Conservation (phyloP, 2,797 vertebrate genomes). For the Phoeniculus purpureus region DNA sequence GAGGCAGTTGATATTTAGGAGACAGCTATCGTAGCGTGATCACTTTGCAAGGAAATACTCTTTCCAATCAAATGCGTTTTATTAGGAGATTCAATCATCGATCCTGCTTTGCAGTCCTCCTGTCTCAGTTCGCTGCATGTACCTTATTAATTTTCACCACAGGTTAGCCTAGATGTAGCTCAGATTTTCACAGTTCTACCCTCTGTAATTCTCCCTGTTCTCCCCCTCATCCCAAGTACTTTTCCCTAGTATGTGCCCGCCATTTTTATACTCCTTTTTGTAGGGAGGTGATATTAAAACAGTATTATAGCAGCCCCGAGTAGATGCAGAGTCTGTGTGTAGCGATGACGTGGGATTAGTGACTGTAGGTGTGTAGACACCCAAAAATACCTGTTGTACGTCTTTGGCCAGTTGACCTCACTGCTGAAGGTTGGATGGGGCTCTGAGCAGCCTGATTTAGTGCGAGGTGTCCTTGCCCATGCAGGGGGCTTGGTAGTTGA, state of each 20-base stretch:
- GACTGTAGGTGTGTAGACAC: background rate
- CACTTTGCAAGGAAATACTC: conserved; percentile 27
- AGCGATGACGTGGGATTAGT: background rate
- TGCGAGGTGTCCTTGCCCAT: too few species aligned
- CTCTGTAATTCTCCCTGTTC: background rate
- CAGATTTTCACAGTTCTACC: background rate
- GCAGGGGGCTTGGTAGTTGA: too few species aligned
- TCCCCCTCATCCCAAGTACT: background rate
- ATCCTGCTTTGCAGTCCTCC: background rate
- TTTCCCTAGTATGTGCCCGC: background rate
- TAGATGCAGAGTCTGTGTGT: background rate
- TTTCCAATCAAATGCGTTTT: conserved; percentile 45
- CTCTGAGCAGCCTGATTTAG: too few species aligned
- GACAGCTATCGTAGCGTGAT: background rate
- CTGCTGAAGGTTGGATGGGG: background rate
- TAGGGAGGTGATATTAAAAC: background rate
- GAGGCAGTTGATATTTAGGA: conserved; percentile 13
- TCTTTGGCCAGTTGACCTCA: background rate
- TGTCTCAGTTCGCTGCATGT: background rate
- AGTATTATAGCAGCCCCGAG: background rate
- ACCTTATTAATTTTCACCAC: background rate
- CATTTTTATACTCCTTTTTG: background rate
- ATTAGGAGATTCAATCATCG: conserved; percentile 6
- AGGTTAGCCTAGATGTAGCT: background rate
- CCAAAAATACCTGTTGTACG: background rate